phyloP scores from a whole-genome alignment of 2,797 vertebrate genomes.

The Sphaeramia orbicularis region DNA sequence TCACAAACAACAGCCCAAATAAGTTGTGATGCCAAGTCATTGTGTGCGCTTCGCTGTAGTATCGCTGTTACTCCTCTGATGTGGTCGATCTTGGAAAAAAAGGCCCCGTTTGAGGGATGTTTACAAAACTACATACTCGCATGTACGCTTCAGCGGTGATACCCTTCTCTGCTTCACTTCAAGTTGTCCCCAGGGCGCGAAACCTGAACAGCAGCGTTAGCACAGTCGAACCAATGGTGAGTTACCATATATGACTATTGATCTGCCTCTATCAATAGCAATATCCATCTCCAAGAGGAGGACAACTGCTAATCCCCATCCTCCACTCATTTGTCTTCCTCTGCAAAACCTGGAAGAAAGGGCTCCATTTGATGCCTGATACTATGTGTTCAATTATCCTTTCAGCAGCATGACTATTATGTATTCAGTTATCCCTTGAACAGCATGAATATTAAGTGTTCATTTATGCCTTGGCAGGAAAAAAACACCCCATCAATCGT shows the following conservation, averaged over 20 bases:
- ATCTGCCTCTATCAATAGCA: slow-evolving; percentile 50
- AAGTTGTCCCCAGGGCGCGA: slow-evolving; percentile 34
- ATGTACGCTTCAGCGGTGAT: slow-evolving; percentile 26
- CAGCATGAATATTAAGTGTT: slow-evolving; percentile 71
- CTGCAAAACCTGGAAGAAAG: slow-evolving; percentile 23
- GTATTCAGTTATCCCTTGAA: slow-evolving; percentile 51
- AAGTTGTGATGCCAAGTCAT: slow-evolving; percentile 33
- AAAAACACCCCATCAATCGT: slow-evolving; percentile 55
- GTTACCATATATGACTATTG: slow-evolving; percentile 46
- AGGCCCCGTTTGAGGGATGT: slow-evolving; percentile 42
- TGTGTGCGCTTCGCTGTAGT: slow-evolving; percentile 14
- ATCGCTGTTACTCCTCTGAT: slow-evolving; percentile 34
- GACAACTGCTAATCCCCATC: slow-evolving; percentile 38
- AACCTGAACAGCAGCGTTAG: slow-evolving; percentile 44
- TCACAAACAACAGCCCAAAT: slow-evolving; percentile 26
- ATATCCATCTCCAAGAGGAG: slow-evolving; percentile 55
- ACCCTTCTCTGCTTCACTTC: slow-evolving; percentile 30
- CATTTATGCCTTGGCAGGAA: slow-evolving; percentile 51
- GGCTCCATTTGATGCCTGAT: slow-evolving; percentile 49
- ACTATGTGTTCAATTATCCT: slow-evolving; percentile 56
- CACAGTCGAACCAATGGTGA: slow-evolving; percentile 46
- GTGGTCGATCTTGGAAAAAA: slow-evolving; percentile 32
- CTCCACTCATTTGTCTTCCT: slow-evolving; percentile 29
- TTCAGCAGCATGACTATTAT: slow-evolving; percentile 47
- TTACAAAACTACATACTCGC: slow-evolving; percentile 35